Evolutionary conservation across 2,888 invertebrate species (phyloP).

Genomic region (Drosophila multiciliata): DNA sequence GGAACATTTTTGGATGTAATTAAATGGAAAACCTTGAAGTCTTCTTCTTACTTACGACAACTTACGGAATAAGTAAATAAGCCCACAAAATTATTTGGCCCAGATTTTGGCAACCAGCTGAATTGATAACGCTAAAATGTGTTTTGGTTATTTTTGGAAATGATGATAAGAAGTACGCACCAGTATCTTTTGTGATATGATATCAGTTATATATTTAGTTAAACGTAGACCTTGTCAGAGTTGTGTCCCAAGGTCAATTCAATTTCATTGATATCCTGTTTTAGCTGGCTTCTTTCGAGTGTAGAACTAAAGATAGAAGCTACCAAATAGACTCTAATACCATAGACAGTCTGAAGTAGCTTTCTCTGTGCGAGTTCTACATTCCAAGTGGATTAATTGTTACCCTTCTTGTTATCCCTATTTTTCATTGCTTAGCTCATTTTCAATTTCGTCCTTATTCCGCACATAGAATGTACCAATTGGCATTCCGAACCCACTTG

Average conservation of each 20-base stretch:
- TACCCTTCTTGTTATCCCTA: not conserved
- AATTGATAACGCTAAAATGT: constrained; percentile 23
- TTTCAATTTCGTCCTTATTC: not conserved
- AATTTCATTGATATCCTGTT: not conserved
- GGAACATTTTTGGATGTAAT: constrained; percentile 45
- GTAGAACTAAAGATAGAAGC: not conserved
- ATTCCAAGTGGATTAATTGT: not conserved
- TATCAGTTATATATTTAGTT: not conserved
- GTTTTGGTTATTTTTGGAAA: constrained; percentile 24
- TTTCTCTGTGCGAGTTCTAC: not conserved
- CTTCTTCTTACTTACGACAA: not conserved
- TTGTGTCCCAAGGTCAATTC: not conserved
- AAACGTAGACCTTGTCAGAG: not conserved
- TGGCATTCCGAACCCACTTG: not conserved
- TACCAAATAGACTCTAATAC: not conserved
- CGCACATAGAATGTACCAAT: not conserved
- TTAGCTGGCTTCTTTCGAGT: not conserved
- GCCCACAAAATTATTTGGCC: constrained; percentile 17
- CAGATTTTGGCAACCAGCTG: constrained; percentile 21
- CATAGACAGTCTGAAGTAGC: not conserved
- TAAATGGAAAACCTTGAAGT: constrained; percentile 29
- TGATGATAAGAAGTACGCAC: constrained; percentile 27
- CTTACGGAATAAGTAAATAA: constrained; percentile 1
- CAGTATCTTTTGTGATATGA: not conserved
- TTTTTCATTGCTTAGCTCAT: not conserved